Percentiles rank a stretch among this genome's conserved stretches.
Evolutionary conservation across 2,888 invertebrate species (phyloP).

Genomic region (Synanthedon tipuliformis): DNA sequence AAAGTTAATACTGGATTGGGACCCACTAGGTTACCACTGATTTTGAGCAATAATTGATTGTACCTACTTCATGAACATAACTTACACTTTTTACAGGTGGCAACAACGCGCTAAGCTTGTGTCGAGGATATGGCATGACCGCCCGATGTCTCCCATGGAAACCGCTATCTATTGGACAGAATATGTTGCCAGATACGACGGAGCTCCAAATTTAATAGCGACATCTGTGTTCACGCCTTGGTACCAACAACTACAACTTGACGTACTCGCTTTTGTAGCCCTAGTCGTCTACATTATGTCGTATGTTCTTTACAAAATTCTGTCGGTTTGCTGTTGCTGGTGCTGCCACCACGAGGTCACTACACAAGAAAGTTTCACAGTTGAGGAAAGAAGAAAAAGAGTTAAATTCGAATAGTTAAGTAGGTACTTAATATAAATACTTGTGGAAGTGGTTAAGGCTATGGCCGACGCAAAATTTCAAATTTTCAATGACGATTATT

Average conservation of each 20-base stretch:
- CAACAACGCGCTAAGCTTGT: constrained; percentile 50
- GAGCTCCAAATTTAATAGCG: constrained; percentile 49
- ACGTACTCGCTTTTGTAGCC: constrained; percentile 48
- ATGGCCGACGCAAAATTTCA: too few relatives aligned
- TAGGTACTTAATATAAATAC: neutral
- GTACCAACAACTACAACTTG: constrained; percentile 52
- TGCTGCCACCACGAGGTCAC: constrained; percentile 29
- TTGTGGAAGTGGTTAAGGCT: neutral
- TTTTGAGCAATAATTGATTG: neutral
- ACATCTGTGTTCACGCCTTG: constrained; percentile 37
- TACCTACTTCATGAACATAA: neutral
- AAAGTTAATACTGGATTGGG: too few relatives aligned
- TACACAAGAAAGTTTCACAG: constrained; percentile 17
- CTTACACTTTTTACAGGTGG: constrained; percentile 30
- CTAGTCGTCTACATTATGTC: constrained; percentile 39
- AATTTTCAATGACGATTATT: too few relatives aligned
- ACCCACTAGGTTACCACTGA: too few relatives aligned
- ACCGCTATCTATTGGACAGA: constrained; percentile 72
- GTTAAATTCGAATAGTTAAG: constrained; percentile 53
- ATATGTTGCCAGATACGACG: constrained; percentile 60
- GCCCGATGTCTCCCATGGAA: constrained; percentile 62
- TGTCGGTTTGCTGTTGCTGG: constrained; percentile 44
- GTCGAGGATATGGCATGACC: constrained; percentile 65
- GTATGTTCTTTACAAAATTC: constrained; percentile 39
- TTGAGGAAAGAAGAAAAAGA: constrained; percentile 43